These are phyloP conservation scores for Eupeodes corollae DNA, from an alignment of 1,140 invertebrate species.

Conservation along the genomic window DNA sequence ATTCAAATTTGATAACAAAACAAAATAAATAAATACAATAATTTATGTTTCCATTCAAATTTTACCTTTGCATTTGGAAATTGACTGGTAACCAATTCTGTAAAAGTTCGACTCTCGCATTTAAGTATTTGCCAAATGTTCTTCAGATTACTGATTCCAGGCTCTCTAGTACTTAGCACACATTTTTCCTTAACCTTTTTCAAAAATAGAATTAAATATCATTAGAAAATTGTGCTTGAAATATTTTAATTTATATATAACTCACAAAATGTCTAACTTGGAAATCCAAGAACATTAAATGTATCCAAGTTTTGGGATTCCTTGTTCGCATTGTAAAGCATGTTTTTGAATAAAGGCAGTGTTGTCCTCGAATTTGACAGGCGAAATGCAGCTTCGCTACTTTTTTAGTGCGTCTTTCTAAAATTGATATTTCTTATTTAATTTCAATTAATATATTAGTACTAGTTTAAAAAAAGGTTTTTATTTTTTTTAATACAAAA, in stretches of 20 bases:
- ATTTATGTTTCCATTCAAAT: neutral
- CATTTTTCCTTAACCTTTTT: slow-evolving; percentile 65
- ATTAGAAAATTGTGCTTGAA: neutral
- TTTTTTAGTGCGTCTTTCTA: slow-evolving; percentile 73
- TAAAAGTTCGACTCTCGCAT: slow-evolving; percentile 78
- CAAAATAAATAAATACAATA: neutral
- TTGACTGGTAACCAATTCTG: slow-evolving; percentile 81
- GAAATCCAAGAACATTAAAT: slow-evolving; percentile 88
- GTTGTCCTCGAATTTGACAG: slow-evolving; percentile 71
- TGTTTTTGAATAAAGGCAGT: slow-evolving; percentile 79
- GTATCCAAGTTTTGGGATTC: slow-evolving; percentile 82
- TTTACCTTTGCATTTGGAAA: slow-evolving; percentile 75
- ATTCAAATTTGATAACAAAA: neutral
- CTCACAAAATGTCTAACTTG: slow-evolving; percentile 47
- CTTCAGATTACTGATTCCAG: slow-evolving; percentile 71
- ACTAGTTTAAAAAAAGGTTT: too few species aligned
- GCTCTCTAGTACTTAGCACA: slow-evolving; percentile 72
- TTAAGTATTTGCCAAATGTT: slow-evolving; percentile 89
- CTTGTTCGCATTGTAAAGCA: slow-evolving; percentile 79
- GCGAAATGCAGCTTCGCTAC: slow-evolving; percentile 79
- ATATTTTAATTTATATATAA: neutral
- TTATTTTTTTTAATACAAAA: too few species aligned
- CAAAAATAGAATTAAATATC: slow-evolving; percentile 7
- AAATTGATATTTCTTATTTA: slow-evolving; percentile 9
- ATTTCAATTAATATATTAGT: too few species aligned